Evolutionary conservation across 1,140 invertebrate genomes (phyloP).

Genomic region (Orussus abietinus): DNA sequence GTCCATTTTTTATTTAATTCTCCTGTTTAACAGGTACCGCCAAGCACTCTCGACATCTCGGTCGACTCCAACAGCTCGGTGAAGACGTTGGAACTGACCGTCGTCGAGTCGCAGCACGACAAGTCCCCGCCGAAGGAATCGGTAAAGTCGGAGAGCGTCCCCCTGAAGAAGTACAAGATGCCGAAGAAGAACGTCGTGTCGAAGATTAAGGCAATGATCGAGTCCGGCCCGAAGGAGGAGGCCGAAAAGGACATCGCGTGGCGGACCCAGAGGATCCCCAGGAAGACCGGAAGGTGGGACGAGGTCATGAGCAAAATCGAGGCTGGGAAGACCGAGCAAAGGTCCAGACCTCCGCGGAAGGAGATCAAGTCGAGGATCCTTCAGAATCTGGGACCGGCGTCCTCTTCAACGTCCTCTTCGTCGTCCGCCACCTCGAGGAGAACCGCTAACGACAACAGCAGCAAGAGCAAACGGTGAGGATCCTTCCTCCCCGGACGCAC

Average conservation of each 20-base stretch:
- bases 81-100: conserved; percentile 22
- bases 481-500: too few relatives aligned
- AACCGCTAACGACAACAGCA: conserved; percentile 31
- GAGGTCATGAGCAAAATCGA: conserved; percentile 78
- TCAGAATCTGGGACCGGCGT: conserved; percentile 32
- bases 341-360: conserved; percentile 65
- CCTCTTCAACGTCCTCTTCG: conserved; percentile 25
- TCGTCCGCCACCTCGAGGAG: conserved; percentile 30
- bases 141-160: conserved; percentile 22
- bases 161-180: conserved; percentile 71
- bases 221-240: conserved; percentile 52
- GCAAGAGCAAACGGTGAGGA: conserved; percentile 43
- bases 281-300: conserved; percentile 66
- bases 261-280: conserved; percentile 35
- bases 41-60: conserved; percentile 22
- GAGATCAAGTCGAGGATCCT: conserved; percentile 78
- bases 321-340: conserved; percentile 66
- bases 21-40: conserved; percentile 14
- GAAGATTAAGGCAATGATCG: conserved; percentile 69
- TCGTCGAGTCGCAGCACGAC: conserved; percentile 53
- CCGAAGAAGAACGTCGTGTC: conserved; percentile 70
- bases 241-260: conserved; percentile 36
- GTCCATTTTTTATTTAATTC: too few relatives aligned
- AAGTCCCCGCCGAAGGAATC: conserved; percentile 21
- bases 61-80: conserved; percentile 25